A percentile compares a stretch with the other conserved stretches of the same genome.
Conservation (phyloP, 2,113 vertebrate genomes). For the Catharus bicknelli region DNA sequence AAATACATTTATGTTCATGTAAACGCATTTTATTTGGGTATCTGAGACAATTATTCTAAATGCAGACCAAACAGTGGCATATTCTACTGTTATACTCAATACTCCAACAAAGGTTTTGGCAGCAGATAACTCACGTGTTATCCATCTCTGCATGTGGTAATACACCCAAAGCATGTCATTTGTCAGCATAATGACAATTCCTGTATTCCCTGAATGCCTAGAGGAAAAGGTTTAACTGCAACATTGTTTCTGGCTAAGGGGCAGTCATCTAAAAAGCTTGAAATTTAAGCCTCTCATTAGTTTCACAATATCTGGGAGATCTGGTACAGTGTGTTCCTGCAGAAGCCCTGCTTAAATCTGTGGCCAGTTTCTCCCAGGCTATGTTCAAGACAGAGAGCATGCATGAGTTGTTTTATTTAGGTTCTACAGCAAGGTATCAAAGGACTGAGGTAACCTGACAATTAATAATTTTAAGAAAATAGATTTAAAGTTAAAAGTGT, state of each 20-base stretch:
- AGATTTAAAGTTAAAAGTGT: neutral
- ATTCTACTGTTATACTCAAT: neutral
- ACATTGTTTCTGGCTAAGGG: conserved; percentile 66
- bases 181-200: conserved; percentile 52
- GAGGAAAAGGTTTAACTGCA: conserved; percentile 65
- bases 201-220: conserved; percentile 59
- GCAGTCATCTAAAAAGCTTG: conserved; percentile 28
- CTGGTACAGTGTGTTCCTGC: conserved; percentile 41
- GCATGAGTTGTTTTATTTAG: conserved; percentile 14
- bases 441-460: neutral
- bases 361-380: neutral
- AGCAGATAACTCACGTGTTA: conserved; percentile 1
- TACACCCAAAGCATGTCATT: conserved; percentile 19
- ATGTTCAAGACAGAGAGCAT: neutral
- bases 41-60: neutral
- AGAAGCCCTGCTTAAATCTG: conserved; percentile 60
- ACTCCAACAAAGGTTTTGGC: conserved; percentile 26
- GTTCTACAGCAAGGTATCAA: neutral
- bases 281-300: conserved; percentile 53
- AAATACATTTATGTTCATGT: neutral
- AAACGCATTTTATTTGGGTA: neutral
- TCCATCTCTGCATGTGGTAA: conserved; percentile 39
- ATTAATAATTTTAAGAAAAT: neutral
- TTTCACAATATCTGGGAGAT: conserved; percentile 74
- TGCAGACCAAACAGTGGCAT: neutral